Conservation (phyloP, 1,140 invertebrate species). For the Aethina tumida region DNA sequence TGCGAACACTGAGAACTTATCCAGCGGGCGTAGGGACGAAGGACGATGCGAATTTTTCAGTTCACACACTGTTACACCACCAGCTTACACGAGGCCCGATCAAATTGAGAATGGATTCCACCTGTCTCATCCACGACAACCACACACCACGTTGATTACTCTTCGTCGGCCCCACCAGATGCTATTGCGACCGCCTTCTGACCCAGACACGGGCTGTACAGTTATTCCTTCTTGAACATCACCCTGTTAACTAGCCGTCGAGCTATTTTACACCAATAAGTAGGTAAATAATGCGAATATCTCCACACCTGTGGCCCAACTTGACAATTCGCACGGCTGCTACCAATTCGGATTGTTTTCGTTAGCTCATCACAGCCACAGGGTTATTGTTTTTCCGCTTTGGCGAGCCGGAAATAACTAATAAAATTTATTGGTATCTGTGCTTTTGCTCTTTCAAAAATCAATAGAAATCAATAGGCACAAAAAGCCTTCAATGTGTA, state of each 20-base stretch:
- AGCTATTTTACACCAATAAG: conserved; percentile 20
- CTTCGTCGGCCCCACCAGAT: conserved; percentile 17
- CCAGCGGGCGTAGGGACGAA: no score
- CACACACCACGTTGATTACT: conserved; percentile 16
- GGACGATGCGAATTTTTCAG: no score
- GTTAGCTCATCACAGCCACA: background rate
- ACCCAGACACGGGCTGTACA: conserved; percentile 48
- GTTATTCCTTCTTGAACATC: conserved; percentile 35
- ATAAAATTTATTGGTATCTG: no score
- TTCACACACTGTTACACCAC: no score
- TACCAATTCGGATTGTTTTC: background rate
- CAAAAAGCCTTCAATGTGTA: no score
- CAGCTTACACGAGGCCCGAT: no score
- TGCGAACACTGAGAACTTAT: no score
- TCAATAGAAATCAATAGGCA: no score
- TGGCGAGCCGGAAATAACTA: no score
- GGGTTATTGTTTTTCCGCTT: no score
- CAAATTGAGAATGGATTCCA: conserved; percentile 43
- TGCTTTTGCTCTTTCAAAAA: no score
- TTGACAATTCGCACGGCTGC: background rate
- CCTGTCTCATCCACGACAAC: conserved; percentile 43
- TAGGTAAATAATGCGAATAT: conserved; percentile 30
- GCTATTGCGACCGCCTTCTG: conserved; percentile 42
- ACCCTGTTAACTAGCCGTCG: no score
- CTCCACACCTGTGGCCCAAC: conserved; percentile 23